Base-by-base conservation (phyloP, 2,888 invertebrate genomes). In the Onthophagus sagittarius region DNA sequence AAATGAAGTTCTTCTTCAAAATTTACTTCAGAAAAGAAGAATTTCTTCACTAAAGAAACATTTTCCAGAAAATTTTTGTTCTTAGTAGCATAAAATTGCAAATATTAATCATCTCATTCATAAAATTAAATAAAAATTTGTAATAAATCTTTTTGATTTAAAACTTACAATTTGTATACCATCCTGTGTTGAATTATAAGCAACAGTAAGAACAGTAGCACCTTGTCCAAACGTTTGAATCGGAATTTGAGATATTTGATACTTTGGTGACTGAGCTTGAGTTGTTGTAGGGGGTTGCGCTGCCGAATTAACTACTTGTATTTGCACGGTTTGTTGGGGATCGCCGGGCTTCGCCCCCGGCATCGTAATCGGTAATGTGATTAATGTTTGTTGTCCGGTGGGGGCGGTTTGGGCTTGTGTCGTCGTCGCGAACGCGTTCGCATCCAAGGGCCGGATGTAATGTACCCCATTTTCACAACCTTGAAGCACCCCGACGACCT, bases 331-430 rank as follows among this genome's bases (percentile, higher is more conserved):
- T 78, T 90, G 92, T 78, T 92, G 92, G 0, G 93, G 92, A 81
- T 94, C 94, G 78, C 91, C 92, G 69, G 91, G 91, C 79, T 93
- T 93, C 0, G 89, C 86, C 3, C 93, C 93, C 0, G 93, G 93
- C 85, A 94, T 89, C 9, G 92, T 89, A 78, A 94, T 93, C 33
- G 94, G 94, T 82, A 94, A 85, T n/a, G 93, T 91, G 79, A 94
- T 93, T 77, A 93, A 88, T 75, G 90, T 92, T 78, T 90, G 92
- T 2, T 86, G 82, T 76, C 89, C 89, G 71, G 81, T 80, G 4
- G 72, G 71, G 32, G 74, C 71, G 15, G 73, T 74, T 7, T 70
- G 62, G 14, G 72, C 72, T 15, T 65, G 69, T n/a, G 71, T 65
- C 83, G 74, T 84, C 81, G 80, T 82, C 74, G 88, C 86, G 79